Base-by-base conservation (phyloP, 2,888 invertebrate species). In the Drosophila nigricruria region DNA sequence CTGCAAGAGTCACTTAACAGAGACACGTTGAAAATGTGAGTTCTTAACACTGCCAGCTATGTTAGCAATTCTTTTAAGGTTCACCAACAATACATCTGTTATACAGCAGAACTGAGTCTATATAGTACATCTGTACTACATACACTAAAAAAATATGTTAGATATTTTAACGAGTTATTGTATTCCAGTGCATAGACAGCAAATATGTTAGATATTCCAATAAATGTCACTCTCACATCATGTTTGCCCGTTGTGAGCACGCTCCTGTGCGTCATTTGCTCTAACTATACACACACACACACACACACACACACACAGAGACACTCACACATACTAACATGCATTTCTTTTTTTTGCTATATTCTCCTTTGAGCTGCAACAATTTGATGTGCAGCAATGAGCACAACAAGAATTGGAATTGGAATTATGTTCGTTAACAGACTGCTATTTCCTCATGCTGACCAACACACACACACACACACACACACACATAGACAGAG, bases 351-450 rank as follows among this genome's bases (percentile, higher is more conserved):
- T 56, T 64, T 45, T 23, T 43, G 20, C 25, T 60, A 47, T 61
- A 58, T 43, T 61, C 63, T 62, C 38, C 56, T 67, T 66, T 64
- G 58, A 62, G 70, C 56, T 68, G 67, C 77, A 61, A 32, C 58
- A 64, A 69, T 67, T 66, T 61, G 73, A 57, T 57, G 30, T 70
- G 53, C 61, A 40, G 58, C 47, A 60, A 49, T 52, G 27, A 62
- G 50, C 43, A 53, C 60, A 57, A 65, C 23, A 54, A 58, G 53
- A 54, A 71, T 71, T 65, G 32, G 43, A 72, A 61, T 47, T 50
- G 58, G 65, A 74, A 79, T 65, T 79, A 65, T 79, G 65, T 70
- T 62, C 43, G 59, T 60, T 65, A 79, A 70, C 64, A 65, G 63
- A 63, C 43, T 58, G 49, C 38, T 36, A 45, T 69, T 70, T 70